Percentiles rank a stretch among this genome's conserved stretches.
These are phyloP conservation scores for Catharus fuscescens DNA, from an alignment of 2,113 vertebrate species.

Conservation along the genomic window DNA sequence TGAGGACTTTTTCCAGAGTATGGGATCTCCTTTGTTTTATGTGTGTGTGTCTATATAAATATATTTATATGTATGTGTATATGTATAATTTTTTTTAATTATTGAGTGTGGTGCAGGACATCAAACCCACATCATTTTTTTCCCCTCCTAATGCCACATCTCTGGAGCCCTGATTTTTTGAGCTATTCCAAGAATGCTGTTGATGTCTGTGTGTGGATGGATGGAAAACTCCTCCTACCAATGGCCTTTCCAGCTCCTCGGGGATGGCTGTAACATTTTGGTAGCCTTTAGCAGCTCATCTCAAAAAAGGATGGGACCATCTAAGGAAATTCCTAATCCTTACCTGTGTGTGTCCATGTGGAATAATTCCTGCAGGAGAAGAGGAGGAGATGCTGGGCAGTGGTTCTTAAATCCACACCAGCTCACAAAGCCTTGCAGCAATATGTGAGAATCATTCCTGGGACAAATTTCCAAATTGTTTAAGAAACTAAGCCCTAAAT, in stretches of 20 bases:
- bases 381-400: background rate
- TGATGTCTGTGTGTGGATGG: background rate
- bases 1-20: background rate
- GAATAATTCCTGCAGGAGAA: background rate
- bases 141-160: background rate
- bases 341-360: rapidly evolving
- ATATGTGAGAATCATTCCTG: background rate
- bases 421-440: background rate
- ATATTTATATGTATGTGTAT: rapidly evolving
- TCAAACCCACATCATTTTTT: background rate
- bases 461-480: background rate
- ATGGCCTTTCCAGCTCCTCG: background rate
- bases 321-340: background rate
- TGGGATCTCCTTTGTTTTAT: background rate
- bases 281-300: background rate
- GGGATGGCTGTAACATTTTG: background rate
- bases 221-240: constrained; percentile 1
- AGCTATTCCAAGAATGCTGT: constrained; percentile 22
- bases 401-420: background rate
- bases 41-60: rapidly evolving
- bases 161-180: background rate
- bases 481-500: constrained; percentile 13
- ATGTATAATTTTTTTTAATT: background rate
- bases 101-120: rapidly evolving
- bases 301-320: background rate